Evolutionary conservation across 2,888 invertebrate genomes (phyloP).

Genomic region (Acronicta alni): DNA sequence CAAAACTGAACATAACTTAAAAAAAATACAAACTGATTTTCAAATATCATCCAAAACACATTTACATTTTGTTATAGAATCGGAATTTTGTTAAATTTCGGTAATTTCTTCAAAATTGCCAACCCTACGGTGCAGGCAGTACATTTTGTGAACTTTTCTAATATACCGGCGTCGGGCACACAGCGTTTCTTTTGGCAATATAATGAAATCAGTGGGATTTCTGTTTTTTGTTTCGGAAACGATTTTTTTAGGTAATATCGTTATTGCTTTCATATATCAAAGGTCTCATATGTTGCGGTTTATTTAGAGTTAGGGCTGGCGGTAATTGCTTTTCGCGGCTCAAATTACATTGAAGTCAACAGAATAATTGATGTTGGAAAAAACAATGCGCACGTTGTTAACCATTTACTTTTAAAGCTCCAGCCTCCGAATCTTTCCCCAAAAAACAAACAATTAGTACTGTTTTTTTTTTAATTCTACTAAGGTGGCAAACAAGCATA

Average conservation of each 20-base stretch:
- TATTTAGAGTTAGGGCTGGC: slow-evolving; percentile 38
- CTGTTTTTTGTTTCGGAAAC: slow-evolving; percentile 40
- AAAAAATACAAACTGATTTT: too few species aligned
- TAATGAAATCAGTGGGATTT: slow-evolving; percentile 56
- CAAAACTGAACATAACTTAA: too few species aligned
- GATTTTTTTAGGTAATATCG: slow-evolving; percentile 50
- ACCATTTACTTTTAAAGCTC: too few species aligned
- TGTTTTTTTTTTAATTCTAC: too few species aligned
- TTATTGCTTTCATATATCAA: slow-evolving; percentile 57
- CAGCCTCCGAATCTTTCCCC: too few species aligned
- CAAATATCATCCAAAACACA: too few species aligned
- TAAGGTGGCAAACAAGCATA: too few species aligned
- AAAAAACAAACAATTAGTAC: too few species aligned
- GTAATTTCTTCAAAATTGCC: slow-evolving; percentile 14
- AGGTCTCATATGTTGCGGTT: slow-evolving; percentile 39
- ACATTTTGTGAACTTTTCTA: slow-evolving; percentile 57
- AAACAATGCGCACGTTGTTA: background rate
- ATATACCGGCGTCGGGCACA: slow-evolving; percentile 43
- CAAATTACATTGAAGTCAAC: slow-evolving; percentile 27
- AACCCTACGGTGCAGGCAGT: slow-evolving; percentile 42
- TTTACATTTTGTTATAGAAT: background rate
- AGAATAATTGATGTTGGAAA: slow-evolving; percentile 24
- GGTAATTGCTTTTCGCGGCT: slow-evolving; percentile 45
- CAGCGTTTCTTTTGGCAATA: slow-evolving; percentile 38
- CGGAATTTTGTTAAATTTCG: slow-evolving; percentile 6